Evolutionary conservation across 1,140 invertebrate genomes (phyloP).

Genomic region (Lethocerus indicus): DNA sequence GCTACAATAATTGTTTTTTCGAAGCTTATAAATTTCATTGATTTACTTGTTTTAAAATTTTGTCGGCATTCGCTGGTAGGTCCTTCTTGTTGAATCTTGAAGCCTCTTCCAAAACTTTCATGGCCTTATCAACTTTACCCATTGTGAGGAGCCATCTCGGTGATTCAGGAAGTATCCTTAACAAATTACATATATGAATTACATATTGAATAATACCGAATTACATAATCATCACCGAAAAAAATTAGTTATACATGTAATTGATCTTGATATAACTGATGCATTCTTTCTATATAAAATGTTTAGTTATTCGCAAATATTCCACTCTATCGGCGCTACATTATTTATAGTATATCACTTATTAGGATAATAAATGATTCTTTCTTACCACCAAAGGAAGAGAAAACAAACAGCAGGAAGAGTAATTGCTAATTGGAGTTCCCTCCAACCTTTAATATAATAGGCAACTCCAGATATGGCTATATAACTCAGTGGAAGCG

Average conservation of each 20-base stretch:
- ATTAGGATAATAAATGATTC: not conserved
- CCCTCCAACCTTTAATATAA: slow-evolving; percentile 49
- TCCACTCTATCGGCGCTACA: not conserved
- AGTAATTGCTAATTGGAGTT: slow-evolving; percentile 50
- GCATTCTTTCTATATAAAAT: not conserved
- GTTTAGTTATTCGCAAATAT: not conserved
- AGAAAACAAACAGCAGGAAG: slow-evolving; percentile 48
- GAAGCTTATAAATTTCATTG: not conserved
- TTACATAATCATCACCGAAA: not conserved
- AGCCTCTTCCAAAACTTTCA: slow-evolving; percentile 44
- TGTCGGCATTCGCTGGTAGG: slow-evolving; percentile 24
- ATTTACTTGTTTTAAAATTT: not conserved
- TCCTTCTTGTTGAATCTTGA: slow-evolving; percentile 40
- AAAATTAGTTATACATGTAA: not conserved
- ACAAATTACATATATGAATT: not conserved
- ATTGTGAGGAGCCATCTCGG: slow-evolving; percentile 66
- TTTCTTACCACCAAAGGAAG: slow-evolving; percentile 37
- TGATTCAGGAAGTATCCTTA: slow-evolving; percentile 59
- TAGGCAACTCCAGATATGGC: slow-evolving; percentile 51
- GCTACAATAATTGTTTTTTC: not conserved
- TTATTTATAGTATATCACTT: not conserved
- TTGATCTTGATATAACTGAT: not conserved
- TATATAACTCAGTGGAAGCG: slow-evolving; percentile 51
- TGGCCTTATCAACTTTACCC: slow-evolving; percentile 48
- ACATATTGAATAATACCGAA: not conserved